Percentiles rank a stretch among this genome's conserved stretches.
Evolutionary conservation across 1,140 invertebrate genomes (phyloP).

Genomic region (Zeugodacus cucurbitae): DNA sequence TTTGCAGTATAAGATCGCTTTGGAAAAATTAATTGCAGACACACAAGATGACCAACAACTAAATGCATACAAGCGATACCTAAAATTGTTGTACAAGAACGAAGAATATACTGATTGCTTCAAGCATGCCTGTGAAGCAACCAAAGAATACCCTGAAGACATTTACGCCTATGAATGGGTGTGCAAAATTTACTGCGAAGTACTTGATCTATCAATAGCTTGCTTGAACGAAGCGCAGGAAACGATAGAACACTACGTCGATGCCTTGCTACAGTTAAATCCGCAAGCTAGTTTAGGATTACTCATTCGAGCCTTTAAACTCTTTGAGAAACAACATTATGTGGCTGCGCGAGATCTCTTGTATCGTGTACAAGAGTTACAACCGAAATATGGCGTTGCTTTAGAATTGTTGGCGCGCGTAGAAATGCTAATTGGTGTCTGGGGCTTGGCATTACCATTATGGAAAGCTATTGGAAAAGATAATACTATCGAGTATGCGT

Average conservation of each 20-base stretch:
- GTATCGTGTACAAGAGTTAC: slow-evolving; percentile 54
- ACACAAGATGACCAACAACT: slow-evolving; percentile 49
- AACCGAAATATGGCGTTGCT: slow-evolving; percentile 52
- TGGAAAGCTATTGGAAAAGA: slow-evolving; percentile 48
- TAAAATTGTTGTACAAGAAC: slow-evolving; percentile 69
- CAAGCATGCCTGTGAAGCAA: slow-evolving; percentile 68
- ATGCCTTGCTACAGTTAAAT: slow-evolving; percentile 68
- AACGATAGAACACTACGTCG: slow-evolving; percentile 67
- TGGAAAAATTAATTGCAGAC: slow-evolving; percentile 55
- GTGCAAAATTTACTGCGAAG: slow-evolving; percentile 71
- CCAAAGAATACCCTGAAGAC: slow-evolving; percentile 67
- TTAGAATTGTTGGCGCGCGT: slow-evolving; percentile 54
- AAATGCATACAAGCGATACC: slow-evolving; percentile 69
- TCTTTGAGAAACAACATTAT: slow-evolving; percentile 68
- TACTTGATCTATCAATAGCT: slow-evolving; percentile 57
- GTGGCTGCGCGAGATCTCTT: slow-evolving; percentile 70
- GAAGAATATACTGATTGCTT: slow-evolving; percentile 66
- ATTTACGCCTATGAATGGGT: slow-evolving; percentile 72
- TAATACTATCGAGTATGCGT: slow-evolving; percentile 46
- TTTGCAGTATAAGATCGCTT: slow-evolving; percentile 58
- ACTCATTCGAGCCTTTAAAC: slow-evolving; percentile 72
- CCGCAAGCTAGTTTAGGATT: slow-evolving; percentile 70
- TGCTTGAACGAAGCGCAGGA: slow-evolving; percentile 47
- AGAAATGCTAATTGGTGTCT: slow-evolving; percentile 59
- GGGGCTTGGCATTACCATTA: slow-evolving; percentile 54